phyloP scores from a whole-genome alignment of 2,113 vertebrate species.

The Rattus rattus region DNA sequence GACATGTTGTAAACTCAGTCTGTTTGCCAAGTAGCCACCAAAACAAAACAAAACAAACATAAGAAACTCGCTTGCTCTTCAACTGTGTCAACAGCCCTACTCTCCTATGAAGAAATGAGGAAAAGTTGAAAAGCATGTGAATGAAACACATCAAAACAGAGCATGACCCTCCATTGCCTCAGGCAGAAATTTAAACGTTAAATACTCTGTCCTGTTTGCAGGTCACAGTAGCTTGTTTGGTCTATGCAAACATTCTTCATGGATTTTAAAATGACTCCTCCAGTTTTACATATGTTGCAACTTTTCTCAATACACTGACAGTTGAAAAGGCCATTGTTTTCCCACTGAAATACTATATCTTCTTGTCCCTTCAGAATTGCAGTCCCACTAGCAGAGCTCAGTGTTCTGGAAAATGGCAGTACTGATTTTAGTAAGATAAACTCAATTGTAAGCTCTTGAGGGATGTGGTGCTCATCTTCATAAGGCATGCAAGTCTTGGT shows the following conservation, averaged over 20 bases:
- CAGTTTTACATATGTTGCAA: constrained; percentile 18
- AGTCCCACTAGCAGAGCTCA: constrained; percentile 12
- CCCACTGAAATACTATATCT: constrained; percentile 9
- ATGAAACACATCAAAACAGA: constrained; percentile 39
- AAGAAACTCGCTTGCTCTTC: constrained; percentile 54
- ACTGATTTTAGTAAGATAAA: constrained; percentile 69
- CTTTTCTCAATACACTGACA: constrained; percentile 45
- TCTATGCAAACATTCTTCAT: not conserved
- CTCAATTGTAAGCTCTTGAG: constrained; percentile 54
- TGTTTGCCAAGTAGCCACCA: constrained; percentile 21
- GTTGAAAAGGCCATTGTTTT: constrained; percentile 35
- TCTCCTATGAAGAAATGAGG: constrained; percentile 40
- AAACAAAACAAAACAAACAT: not conserved
- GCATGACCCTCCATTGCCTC: not conserved
- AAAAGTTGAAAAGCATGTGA: constrained; percentile 33
- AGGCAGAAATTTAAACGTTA: not conserved
- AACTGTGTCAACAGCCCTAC: constrained; percentile 24
- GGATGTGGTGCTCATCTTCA: constrained; percentile 37
- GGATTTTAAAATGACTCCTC: constrained; percentile 18
- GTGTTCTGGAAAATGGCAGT: constrained; percentile 37
- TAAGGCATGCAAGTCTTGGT: constrained; percentile 63
- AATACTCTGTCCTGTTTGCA: not conserved
- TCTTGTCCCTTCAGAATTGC: not conserved
- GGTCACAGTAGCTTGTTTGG: not conserved
- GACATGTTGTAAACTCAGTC: constrained; percentile 37